Percentiles rank a stretch among this genome's conserved stretches.
Evolutionary conservation across 1,140 invertebrate genomes (phyloP).

Genomic region (Drosophila pallidifrons): DNA sequence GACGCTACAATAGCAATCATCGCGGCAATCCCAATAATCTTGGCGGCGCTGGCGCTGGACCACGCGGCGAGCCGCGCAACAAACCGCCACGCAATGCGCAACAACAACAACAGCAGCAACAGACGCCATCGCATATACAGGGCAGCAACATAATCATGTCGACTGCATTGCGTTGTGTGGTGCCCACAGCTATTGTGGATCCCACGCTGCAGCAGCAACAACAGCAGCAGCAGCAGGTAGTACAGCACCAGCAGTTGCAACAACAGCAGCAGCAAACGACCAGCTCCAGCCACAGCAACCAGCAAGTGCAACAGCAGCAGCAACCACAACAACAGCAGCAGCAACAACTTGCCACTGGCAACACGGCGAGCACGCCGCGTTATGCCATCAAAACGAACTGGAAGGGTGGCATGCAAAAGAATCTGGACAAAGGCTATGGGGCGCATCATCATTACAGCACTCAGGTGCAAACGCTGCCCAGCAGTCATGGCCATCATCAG

Average conservation of each 20-base stretch:
- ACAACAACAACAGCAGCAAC: slow-evolving; percentile 41
- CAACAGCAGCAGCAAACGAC: slow-evolving; percentile 35
- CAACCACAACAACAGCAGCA: slow-evolving; percentile 44
- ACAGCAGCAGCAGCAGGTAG: slow-evolving; percentile 54
- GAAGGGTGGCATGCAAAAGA: slow-evolving; percentile 77
- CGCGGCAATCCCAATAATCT: slow-evolving; percentile 72
- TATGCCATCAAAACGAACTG: slow-evolving; percentile 73
- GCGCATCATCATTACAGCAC: slow-evolving; percentile 71
- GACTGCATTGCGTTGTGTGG: slow-evolving; percentile 64
- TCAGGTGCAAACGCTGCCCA: slow-evolving; percentile 59
- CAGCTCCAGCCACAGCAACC: slow-evolving; percentile 22
- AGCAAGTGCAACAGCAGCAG: slow-evolving; percentile 36
- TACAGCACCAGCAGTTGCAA: slow-evolving; percentile 41
- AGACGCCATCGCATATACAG: slow-evolving; percentile 64
- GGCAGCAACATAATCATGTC: slow-evolving; percentile 73
- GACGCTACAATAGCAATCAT: slow-evolving; percentile 73
- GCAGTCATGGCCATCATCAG: slow-evolving; percentile 65
- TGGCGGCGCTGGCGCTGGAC: slow-evolving; percentile 52
- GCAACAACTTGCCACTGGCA: slow-evolving; percentile 43
- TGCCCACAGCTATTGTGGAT: slow-evolving; percentile 68
- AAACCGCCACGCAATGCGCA: slow-evolving; percentile 70
- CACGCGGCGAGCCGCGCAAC: slow-evolving; percentile 65
- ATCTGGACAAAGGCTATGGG: slow-evolving; percentile 74
- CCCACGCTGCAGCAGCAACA: slow-evolving; percentile 52
- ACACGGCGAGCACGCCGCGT: slow-evolving; percentile 54